Conservation (phyloP, 2,888 invertebrate species). For the Dendrolimus houi region DNA sequence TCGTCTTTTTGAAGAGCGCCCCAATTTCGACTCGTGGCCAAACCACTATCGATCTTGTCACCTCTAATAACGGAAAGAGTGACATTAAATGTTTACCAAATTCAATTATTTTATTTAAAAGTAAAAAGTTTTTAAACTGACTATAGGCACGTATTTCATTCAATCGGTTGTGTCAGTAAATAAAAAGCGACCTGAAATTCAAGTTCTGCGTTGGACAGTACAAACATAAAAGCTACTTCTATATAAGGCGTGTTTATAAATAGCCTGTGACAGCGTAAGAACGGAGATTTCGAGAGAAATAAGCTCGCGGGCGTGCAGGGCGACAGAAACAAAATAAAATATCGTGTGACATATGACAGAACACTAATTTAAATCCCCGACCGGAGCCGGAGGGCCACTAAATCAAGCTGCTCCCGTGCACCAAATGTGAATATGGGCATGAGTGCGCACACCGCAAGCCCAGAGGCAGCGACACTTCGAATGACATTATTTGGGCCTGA, state of each 20-base stretch:
- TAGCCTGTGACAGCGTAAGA: constrained; percentile 53
- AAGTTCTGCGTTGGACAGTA: constrained; percentile 18
- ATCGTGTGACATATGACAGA: constrained; percentile 62
- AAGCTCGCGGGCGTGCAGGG: constrained; percentile 33
- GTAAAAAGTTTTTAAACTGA: too few relatives aligned
- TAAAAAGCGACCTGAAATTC: constrained; percentile 10
- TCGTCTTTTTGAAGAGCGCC: constrained; percentile 52
- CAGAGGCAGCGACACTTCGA: constrained; percentile 46
- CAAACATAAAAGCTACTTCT: constrained; percentile 29
- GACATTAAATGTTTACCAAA: not conserved
- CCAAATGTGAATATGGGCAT: constrained; percentile 55
- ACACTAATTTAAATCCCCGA: constrained; percentile 64
- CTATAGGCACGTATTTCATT: too few relatives aligned
- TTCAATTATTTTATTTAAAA: not conserved
- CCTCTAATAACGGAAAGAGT: constrained; percentile 12
- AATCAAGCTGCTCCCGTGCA: constrained; percentile 65
- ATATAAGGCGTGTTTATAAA: constrained; percentile 63
- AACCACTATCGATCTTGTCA: constrained; percentile 59
- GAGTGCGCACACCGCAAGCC: constrained; percentile 42
- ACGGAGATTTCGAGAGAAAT: constrained; percentile 54
- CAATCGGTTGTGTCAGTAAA: too few relatives aligned
- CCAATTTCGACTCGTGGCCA: constrained; percentile 36
- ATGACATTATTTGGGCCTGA: constrained; percentile 4
- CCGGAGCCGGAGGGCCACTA: constrained; percentile 48
- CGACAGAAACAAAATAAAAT: constrained; percentile 55